Base-by-base conservation (phyloP, 2,113 vertebrate genomes). In the Toxotes chatareus region DNA sequence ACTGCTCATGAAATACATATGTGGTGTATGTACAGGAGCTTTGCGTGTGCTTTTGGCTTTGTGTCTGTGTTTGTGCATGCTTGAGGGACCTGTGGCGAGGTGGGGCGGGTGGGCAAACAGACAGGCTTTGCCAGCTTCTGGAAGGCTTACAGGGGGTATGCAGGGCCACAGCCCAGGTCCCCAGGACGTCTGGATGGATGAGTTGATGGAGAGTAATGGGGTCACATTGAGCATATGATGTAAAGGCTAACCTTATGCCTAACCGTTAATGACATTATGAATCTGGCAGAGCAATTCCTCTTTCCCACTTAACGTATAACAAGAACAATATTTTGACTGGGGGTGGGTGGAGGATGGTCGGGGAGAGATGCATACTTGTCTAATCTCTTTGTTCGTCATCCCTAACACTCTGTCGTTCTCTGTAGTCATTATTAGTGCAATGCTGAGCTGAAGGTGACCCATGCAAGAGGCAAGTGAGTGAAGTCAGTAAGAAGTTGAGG, bases 201-300 rank as follows among this genome's bases (percentile, higher is more conserved):
- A 90, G 86, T 88, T 93, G 93, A 95, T 92, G 79, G 87, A 93
- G 93, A 94, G 90, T 93, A 93, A 94, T 92, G 88, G 88, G 94
- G 94, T 95, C 94, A 95, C 93, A 94, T 95, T 96, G 93, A 95
- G 77, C 91, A 90, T 85, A 82, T 85, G 89, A 95, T 94, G 87
- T 92, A 87, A 93, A 86, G 85, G 85, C 91, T 88, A 91, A 92
- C 91, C 93, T 93, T 91, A 92, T 92, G 88, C 80, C 88, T 93
- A 92, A 90, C 74, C 49, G 59, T 92, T 94, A 92, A 92, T 88
- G 85, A 88, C 83, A 92, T 93, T 93, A 93, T 84, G 84, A 91
- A 84, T 88, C 87, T 93, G 90, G 74, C 89, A 71, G 81, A 4
- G 36, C 82, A 80, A 92, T 90, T 84, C 79, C 79, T 92, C 86